Conservation (phyloP, 2,797 vertebrate species). For the Gallinago stenura region DNA sequence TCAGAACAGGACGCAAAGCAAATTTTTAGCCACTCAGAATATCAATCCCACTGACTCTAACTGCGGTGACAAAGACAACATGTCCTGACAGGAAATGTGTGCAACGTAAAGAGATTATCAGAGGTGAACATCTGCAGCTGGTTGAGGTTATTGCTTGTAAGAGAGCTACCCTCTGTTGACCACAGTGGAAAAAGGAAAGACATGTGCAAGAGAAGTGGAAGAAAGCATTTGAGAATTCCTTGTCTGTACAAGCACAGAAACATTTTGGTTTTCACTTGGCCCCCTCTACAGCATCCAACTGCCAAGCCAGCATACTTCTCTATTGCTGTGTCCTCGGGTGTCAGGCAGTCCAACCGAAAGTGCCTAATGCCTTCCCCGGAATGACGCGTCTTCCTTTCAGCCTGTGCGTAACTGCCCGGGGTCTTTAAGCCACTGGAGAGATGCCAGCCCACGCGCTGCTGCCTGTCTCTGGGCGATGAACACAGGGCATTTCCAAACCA, state of each 20-base stretch:
- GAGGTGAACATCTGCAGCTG: background rate
- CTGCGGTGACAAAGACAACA: background rate
- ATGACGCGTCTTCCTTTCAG: background rate
- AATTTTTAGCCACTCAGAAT: background rate
- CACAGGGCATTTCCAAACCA: background rate
- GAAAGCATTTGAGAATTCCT: background rate
- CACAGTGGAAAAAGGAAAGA: background rate
- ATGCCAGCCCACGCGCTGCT: background rate
- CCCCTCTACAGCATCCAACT: background rate
- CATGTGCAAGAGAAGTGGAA: background rate
- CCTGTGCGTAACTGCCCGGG: background rate
- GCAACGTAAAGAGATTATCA: background rate
- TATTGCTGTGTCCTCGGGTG: background rate
- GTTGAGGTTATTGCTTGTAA: background rate
- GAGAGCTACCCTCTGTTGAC: background rate
- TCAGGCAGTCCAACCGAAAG: background rate
- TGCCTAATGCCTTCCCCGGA: background rate
- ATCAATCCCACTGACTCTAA: background rate
- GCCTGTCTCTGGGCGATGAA: background rate
- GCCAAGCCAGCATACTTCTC: background rate
- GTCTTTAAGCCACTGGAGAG: background rate
- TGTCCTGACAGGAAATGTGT: background rate
- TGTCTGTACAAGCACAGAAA: background rate
- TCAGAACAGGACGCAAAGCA: background rate
- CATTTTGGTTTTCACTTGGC: background rate